Conservation (phyloP, 2,113 vertebrate species). For the Candoia aspera region DNA sequence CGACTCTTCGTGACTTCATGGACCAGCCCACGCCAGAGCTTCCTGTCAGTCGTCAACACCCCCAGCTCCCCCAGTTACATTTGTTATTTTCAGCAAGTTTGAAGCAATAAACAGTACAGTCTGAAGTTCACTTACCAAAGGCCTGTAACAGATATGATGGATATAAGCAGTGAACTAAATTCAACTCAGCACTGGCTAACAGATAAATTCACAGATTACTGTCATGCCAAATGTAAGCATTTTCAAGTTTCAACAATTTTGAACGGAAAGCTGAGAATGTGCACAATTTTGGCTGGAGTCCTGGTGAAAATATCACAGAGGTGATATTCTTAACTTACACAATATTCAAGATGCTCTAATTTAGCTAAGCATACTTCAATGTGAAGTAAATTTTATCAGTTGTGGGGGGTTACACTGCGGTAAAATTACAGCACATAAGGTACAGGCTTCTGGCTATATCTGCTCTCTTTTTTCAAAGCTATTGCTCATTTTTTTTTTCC, state of each 20-base stretch:
- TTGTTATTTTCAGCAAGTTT: not conserved
- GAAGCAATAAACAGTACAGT: not conserved
- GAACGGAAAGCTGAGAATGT: not conserved
- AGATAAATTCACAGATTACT: not conserved
- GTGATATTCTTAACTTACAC: not conserved
- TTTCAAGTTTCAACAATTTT: not conserved
- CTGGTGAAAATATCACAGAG: not conserved
- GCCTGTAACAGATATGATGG: not conserved
- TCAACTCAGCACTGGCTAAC: not conserved
- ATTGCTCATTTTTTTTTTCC: not conserved
- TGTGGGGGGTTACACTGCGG: not conserved
- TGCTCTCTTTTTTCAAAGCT: not conserved
- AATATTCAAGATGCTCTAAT: conserved; percentile 10
- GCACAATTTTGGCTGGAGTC: not conserved
- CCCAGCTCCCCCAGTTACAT: no score
- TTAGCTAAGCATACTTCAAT: not conserved
- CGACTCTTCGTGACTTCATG: no score
- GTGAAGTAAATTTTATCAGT: not conserved
- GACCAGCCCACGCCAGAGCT: no score
- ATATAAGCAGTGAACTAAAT: not conserved
- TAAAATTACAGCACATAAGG: not conserved
- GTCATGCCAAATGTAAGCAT: not conserved
- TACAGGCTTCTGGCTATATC: not conserved
- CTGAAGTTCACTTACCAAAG: not conserved
- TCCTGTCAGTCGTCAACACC: no score